Evolutionary conservation across 2,797 vertebrate genomes (phyloP), one percentile per base, ranked within the genome.

Genomic region (Argyrosomus regius): DNA sequence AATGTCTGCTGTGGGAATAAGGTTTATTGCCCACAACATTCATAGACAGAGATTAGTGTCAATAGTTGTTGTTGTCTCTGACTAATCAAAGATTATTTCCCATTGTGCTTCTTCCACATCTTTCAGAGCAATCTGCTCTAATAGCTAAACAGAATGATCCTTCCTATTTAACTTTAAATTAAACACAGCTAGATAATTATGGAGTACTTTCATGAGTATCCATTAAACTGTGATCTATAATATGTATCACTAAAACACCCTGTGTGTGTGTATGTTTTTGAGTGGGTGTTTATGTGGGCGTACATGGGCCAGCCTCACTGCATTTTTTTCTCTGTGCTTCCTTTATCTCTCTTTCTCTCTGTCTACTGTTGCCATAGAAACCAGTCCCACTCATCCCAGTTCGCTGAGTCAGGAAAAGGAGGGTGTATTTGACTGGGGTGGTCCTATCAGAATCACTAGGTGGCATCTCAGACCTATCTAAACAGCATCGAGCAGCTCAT

Each of bases 291-390:
- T 77, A 56, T 72, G 81, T 78, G 58, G 69, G 81, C 8, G n/a
- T 58, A 61, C 57, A 57, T 53, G 56, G 28, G 54, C 45, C 75
- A 61, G 17, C 62, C 75, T 78, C 67, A 65, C 74, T 78, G 65
- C 84, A 14, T 43, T 56, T 80, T 59, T 63, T 61, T 22, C 13
- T 63, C 46, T 65, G 57, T 69, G 65, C 70, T 82, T 58, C 16
- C 39, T 72, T 56, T 72, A 43, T 82, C 52, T 78, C 56, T 74
- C 16, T 53, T 31, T 75, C 39, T 45, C 49, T 57, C 79, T 58
- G 43, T 80, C 89, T 85, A 71, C 79, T 87, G 91, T 93, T 92
- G 88, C 87, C 80, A 89, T 87, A 86, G 92, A 83, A 89, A 93
- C 89, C 77, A 54, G 52, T 84, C 86, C 75, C 43, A 87, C 88